A percentile compares a stretch with the other conserved stretches of the same genome.
Evolutionary conservation across 2,888 invertebrate species (phyloP).

Genomic region (Pseudanteris insignis): DNA sequence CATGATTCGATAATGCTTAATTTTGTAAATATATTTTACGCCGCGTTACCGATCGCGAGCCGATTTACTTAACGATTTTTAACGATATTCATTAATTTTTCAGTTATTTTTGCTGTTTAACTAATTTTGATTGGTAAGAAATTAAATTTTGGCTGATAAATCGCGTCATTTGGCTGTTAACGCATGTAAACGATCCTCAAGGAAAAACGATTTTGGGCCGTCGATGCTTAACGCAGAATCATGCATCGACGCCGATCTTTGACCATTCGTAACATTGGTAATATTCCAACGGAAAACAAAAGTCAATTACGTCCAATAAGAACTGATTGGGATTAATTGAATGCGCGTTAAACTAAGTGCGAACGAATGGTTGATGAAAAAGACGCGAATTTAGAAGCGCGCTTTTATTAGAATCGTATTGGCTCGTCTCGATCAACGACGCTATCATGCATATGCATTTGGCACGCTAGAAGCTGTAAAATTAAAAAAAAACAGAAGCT

Average conservation of each 20-base stretch:
- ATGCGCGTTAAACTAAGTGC: slow-evolving; percentile 10
- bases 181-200: too few relatives aligned
- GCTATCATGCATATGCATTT: too few relatives aligned
- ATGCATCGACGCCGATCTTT: slow-evolving; percentile 19
- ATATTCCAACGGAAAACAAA: slow-evolving; percentile 32
- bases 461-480: too few relatives aligned
- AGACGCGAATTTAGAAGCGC: slow-evolving; percentile 1
- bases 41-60: too few relatives aligned
- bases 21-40: too few relatives aligned
- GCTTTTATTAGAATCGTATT: neutral
- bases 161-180: slow-evolving; percentile 1
- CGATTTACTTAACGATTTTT: too few relatives aligned
- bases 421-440: neutral
- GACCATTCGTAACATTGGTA: slow-evolving; percentile 20
- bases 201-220: too few relatives aligned
- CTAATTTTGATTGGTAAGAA: neutral
- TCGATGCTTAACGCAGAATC: too few relatives aligned
- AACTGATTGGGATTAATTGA: slow-evolving; percentile 36
- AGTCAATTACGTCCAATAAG: slow-evolving; percentile 32
- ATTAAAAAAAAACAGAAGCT: too few relatives aligned
- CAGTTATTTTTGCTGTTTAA: too few relatives aligned
- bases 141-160: neutral
- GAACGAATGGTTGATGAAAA: slow-evolving; percentile 6
- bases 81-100: too few relatives aligned
- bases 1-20: too few relatives aligned